phyloP scores from a whole-genome alignment of 1,140 invertebrate species.

The Diprion similis region DNA sequence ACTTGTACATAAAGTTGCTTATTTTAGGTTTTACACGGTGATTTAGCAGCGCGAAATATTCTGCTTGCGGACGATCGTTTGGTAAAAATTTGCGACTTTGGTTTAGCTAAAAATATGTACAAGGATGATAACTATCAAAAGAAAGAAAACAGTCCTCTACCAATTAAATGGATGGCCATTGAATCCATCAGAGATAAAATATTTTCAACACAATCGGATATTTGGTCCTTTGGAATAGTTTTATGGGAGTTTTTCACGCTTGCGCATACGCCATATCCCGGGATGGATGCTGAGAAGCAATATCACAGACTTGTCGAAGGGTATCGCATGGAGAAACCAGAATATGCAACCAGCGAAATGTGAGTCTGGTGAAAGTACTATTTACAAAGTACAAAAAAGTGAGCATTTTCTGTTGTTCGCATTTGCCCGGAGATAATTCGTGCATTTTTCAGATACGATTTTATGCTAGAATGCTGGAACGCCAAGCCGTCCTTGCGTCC shows the following conservation, averaged over 20 bases:
- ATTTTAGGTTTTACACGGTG: slow-evolving; percentile 85
- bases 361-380: slow-evolving; percentile 53
- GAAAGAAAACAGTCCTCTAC: slow-evolving; percentile 78
- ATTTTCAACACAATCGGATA: slow-evolving; percentile 88
- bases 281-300: slow-evolving; percentile 76
- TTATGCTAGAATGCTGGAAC: slow-evolving; percentile 89
- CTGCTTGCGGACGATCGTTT: slow-evolving; percentile 88
- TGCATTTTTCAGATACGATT: slow-evolving; percentile 70
- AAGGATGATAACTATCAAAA: slow-evolving; percentile 94
- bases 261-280: slow-evolving; percentile 88
- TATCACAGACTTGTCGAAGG: slow-evolving; percentile 81
- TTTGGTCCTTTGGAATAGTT: slow-evolving; percentile 94
- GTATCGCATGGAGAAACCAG: slow-evolving; percentile 86
- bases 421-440: background rate
- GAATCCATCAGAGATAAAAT: slow-evolving; percentile 81
- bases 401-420: background rate
- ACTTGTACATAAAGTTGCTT: background rate
- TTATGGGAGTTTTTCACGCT: slow-evolving; percentile 95
- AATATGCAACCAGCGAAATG: slow-evolving; percentile 78
- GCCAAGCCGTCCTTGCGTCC: slow-evolving; percentile 79
- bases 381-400: slow-evolving; percentile 14
- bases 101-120: slow-evolving; percentile 91
- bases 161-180: slow-evolving; percentile 85
- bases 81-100: slow-evolving; percentile 97
- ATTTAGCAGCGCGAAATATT: slow-evolving; percentile 95